phyloP scores from a whole-genome alignment of 2,113 vertebrate species.

The Prochilodus magdalenae region DNA sequence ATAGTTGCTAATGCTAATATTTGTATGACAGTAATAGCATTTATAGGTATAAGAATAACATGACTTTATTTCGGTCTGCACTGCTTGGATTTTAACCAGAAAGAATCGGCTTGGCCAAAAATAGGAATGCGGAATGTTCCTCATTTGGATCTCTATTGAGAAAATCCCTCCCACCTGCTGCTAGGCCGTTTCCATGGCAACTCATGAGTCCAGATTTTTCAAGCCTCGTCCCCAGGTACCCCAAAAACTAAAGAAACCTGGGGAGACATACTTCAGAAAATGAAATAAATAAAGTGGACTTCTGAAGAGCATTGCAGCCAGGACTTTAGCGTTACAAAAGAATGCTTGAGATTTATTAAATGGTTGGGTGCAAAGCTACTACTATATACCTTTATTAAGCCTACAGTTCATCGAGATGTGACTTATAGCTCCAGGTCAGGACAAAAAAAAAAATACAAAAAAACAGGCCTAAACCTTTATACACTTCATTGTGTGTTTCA shows the following conservation, averaged over 20 bases:
- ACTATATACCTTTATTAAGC: not conserved
- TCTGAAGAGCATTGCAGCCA: not conserved
- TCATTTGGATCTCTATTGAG: conserved; percentile 54
- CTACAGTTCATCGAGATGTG: not conserved
- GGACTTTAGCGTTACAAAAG: not conserved
- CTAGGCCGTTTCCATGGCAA: conserved; percentile 61
- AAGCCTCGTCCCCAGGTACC: conserved; percentile 46
- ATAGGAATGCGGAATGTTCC: conserved; percentile 59
- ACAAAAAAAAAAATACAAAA: not conserved
- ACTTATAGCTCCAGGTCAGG: too few species aligned
- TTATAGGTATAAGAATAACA: not conserved
- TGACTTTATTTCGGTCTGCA: not conserved
- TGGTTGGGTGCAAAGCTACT: not conserved
- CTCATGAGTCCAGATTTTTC: conserved; percentile 45
- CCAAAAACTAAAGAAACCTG: conserved; percentile 25
- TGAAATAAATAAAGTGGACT: too few species aligned
- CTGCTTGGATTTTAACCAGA: conserved; percentile 35
- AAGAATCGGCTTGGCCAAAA: conserved; percentile 53
- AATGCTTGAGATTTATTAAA: not conserved
- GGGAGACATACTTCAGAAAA: not conserved
- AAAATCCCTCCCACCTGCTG: conserved; percentile 53
- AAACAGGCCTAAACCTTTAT: too few species aligned
- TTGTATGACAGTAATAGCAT: not conserved
- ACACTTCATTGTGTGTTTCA: not conserved
- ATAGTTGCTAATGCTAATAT: too few species aligned